Percentiles rank a stretch among this genome's conserved stretches.
Evolutionary conservation across 2,113 vertebrate genomes (phyloP).

Genomic region (Grus americana): DNA sequence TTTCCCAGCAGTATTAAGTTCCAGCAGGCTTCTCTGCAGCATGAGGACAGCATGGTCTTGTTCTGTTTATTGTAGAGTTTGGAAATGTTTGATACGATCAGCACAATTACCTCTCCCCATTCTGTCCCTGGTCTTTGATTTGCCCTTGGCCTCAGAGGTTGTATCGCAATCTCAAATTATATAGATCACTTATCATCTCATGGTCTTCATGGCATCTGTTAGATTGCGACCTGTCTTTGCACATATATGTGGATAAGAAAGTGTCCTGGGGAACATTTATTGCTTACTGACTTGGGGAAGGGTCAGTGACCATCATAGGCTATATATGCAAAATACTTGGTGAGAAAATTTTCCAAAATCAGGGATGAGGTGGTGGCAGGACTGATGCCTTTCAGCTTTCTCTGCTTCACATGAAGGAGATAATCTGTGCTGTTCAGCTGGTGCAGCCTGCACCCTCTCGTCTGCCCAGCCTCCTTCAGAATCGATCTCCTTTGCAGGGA

Average conservation of each 20-base stretch:
- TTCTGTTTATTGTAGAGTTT: neutral
- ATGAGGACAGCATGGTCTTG: accelerated
- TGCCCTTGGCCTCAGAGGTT: neutral
- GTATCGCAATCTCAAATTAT: neutral
- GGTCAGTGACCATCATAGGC: neutral
- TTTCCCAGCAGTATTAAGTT: neutral
- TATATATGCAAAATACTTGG: neutral
- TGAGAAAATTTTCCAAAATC: neutral
- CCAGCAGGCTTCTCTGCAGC: neutral
- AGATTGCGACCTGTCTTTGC: neutral
- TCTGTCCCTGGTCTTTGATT: neutral
- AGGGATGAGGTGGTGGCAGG: neutral
- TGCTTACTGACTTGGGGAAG: neutral
- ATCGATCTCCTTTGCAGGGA: neutral
- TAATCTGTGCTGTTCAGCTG: accelerated
- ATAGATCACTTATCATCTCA: neutral
- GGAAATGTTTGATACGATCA: neutral
- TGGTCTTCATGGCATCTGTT: neutral
- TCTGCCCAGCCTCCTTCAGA: neutral
- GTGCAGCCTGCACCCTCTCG: accelerated
- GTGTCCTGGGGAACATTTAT: neutral
- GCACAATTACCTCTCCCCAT: neutral
- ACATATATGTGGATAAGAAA: neutral
- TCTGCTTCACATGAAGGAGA: neutral
- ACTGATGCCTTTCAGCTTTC: neutral